phyloP scores from a whole-genome alignment of 2,888 invertebrate species.

The Elegia similella region DNA sequence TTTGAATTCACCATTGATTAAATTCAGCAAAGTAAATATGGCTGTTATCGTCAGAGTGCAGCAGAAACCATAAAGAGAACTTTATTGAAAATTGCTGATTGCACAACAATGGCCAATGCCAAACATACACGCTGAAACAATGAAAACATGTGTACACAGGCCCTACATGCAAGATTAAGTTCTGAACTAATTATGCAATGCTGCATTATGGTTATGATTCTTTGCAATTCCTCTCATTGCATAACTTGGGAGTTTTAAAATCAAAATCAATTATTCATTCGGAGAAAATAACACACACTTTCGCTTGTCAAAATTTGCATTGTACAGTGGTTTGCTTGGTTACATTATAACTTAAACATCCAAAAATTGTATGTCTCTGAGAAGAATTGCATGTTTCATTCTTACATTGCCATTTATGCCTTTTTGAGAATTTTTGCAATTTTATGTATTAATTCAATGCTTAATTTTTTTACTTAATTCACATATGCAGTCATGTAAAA shows the following conservation, averaged over 20 bases:
- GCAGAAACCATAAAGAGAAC: conserved; percentile 62
- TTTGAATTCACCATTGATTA: conserved; percentile 65
- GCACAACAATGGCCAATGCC: conserved; percentile 69
- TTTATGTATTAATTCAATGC: too few species aligned
- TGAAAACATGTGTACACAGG: conserved; percentile 50
- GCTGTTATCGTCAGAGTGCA: conserved; percentile 56
- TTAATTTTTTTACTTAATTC: too few species aligned
- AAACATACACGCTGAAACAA: conserved; percentile 56
- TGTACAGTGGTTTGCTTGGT: not conserved
- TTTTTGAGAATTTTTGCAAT: too few species aligned
- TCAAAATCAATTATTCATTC: conserved; percentile 1
- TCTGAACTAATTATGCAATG: conserved; percentile 14
- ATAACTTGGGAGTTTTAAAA: not conserved
- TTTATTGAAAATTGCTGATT: conserved; percentile 78
- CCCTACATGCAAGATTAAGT: conserved; percentile 5
- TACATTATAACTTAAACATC: not conserved
- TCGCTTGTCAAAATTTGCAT: not conserved
- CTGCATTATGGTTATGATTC: conserved; percentile 5
- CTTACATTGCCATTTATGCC: too few species aligned
- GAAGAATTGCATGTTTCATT: too few species aligned
- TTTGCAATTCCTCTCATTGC: not conserved
- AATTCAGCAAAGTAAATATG: conserved; percentile 35
- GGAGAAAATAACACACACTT: conserved; percentile 9
- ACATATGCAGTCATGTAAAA: too few species aligned
- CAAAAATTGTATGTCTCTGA: too few species aligned